Evolutionary conservation across 2,797 vertebrate species (phyloP), one percentile per base, ranked within the genome.

Genomic region (Dryobates pubescens): DNA sequence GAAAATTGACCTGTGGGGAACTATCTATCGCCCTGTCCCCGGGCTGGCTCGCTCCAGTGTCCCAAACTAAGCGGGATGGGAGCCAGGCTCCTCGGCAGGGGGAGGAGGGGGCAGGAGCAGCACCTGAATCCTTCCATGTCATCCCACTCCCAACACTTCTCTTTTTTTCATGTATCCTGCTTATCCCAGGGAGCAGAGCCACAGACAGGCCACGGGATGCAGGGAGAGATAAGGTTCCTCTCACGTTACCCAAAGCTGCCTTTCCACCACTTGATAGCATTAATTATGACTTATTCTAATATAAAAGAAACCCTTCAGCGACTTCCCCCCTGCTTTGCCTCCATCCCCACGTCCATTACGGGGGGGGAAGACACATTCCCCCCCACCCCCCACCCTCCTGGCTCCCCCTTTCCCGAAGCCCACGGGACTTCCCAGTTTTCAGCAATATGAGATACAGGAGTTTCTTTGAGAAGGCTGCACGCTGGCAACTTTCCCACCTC

Each of bases 401-500:
- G 24, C 82, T 82, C 88, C 83, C 85, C 47, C 47, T 47, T 62
- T 59, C 84, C 74, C 23, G 2, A 47, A 91, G 38, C 94, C 93
- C 89, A 70, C 1, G 75, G 95, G 95, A 92, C 86, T 75, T 93
- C 92, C 95, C 94, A 69, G 79, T 93, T 95, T 96, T 93, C 88
- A 93, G 92, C 94, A 92, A 94, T 69, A 88, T 68, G 68, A 95
- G 94, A 94, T 96, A 91, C 91, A 95, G 93, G 92, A 77, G 89
- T 82, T 89, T 75, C 95, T 97, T 95, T 95, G 92, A 93, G 92
- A 95, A 95, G 0, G 20, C 64, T 96, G 85, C 75, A 15, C 1
- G 23, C 92, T 97, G 96, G 96, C 95, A 96, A 47, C 79, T 59
- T 95, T 96, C 96, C 96, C 96, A 96, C 95, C 93, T 88, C n/a